Evolutionary conservation across 2,888 invertebrate species (phyloP).

Genomic region (Eristalis tenax): DNA sequence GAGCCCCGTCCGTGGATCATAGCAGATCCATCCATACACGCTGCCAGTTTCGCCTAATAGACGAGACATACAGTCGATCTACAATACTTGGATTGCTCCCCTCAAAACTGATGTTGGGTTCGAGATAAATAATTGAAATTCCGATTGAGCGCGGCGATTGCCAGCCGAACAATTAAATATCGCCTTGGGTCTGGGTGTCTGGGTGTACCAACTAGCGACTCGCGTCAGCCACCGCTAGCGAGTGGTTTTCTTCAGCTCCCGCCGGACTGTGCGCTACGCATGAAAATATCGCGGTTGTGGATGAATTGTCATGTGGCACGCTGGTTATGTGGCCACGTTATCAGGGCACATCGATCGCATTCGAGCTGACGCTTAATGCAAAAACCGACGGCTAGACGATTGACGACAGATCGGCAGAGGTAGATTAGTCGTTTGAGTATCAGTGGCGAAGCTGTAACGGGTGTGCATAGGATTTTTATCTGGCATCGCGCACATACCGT

Average conservation of each 20-base stretch:
- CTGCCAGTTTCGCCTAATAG: conserved; percentile 35
- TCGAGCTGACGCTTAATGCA: conserved; percentile 69
- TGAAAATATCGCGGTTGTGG: conserved; percentile 61
- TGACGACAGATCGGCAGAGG: conserved; percentile 65
- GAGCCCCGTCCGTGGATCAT: conserved; percentile 16
- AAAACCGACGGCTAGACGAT: conserved; percentile 71
- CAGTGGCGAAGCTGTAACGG: conserved; percentile 11
- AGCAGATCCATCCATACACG: not conserved
- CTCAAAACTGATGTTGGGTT: conserved; percentile 69
- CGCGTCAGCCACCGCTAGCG: not conserved
- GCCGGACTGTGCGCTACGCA: conserved; percentile 56
- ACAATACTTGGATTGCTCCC: conserved; percentile 55
- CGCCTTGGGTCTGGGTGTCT: conserved; percentile 48
- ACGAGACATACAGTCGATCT: conserved; percentile 67
- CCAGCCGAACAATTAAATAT: conserved; percentile 69
- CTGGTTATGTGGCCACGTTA: conserved; percentile 54
- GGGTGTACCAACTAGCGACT: not conserved
- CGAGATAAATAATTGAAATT: conserved; percentile 71
- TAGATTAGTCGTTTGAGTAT: conserved; percentile 40
- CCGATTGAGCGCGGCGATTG: conserved; percentile 71
- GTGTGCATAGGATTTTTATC: conserved; percentile 60
- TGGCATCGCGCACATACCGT: conserved; percentile 66
- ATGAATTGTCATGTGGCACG: conserved; percentile 70
- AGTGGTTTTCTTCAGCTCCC: not conserved
- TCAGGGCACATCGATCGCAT: conserved; percentile 69